A percentile compares a stretch with the other conserved stretches of the same genome.
These are phyloP conservation scores for Agapornis roseicollis DNA, from an alignment of 2,113 vertebrate genomes.

Conservation along the genomic window DNA sequence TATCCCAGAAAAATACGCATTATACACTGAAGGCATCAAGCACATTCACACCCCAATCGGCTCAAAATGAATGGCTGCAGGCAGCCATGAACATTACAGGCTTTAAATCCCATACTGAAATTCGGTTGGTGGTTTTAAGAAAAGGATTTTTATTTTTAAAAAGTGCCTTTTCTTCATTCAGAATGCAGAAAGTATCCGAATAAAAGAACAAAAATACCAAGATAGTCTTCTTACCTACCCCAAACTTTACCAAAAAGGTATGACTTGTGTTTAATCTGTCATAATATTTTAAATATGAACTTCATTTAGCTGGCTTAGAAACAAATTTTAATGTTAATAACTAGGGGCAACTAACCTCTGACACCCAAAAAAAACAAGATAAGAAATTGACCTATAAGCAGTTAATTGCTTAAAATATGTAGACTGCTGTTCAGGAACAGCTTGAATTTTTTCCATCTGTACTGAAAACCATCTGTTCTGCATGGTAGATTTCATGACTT, in stretches of 20 bases:
- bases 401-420: slow-evolving; percentile 45
- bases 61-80: neutral
- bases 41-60: accelerated
- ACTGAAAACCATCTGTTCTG: slow-evolving; percentile 63
- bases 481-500: slow-evolving; percentile 59
- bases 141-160: neutral
- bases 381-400: neutral
- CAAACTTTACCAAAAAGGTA: neutral
- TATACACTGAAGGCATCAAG: accelerated
- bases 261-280: neutral
- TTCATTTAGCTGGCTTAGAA: neutral
- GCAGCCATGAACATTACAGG: neutral
- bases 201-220: neutral
- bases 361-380: neutral
- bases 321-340: neutral
- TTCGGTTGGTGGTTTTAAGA: neutral
- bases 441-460: slow-evolving; percentile 37
- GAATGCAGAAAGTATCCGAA: neutral
- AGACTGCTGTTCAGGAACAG: slow-evolving; percentile 34
- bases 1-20: neutral
- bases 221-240: neutral
- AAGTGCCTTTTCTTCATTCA: neutral
- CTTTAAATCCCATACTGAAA: neutral
- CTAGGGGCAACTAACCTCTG: neutral
- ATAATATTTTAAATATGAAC: neutral